Evolutionary conservation across 2,113 vertebrate species (phyloP), one percentile per base, ranked within the genome.

Genomic region (Ochotona princeps): DNA sequence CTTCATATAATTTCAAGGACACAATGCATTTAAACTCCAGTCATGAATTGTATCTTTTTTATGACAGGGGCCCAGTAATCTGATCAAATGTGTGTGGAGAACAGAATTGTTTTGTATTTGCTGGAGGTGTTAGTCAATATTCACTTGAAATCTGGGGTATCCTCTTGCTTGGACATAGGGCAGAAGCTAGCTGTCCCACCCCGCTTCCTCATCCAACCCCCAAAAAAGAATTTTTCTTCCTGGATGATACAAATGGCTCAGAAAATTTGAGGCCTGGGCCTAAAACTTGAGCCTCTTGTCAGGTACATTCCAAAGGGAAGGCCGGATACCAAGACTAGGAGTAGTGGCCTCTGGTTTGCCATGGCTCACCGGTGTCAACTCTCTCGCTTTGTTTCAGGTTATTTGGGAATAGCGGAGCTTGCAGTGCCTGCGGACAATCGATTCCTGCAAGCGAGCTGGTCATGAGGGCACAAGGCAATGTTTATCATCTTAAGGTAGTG

Each of bases 401-500:
- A 99, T 99, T 99, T 97, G 99, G 99, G 85, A 99, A 99, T 97
- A 99, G 99, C 11, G 99, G 99, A 86, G 99, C 99, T 69, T 99
- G 99, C 99, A 99, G 99, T 28, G 99, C 99, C 70, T 99, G 99
- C 75, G 99, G 99, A 97, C 99, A 99, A 98, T 99, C 99, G 82
- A 99, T 99, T 96, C 99, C 99, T 96, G 99, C 99, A 93, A 99
- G 99, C 5, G 99, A 99, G 97, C 98, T 99, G 97, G 99, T 99
- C 98, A 99, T 99, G 99, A 98, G 99, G 98, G 99, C 99, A 67
- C 99, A 99, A 97, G 99, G 99, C 98, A 99, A 99, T 51, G 99
- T 99, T 96, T 99, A 99, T 98, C 99, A 99, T 98, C 99, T 99
- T 98, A 99, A 99, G 99, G 99, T 99, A 98, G 97, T 96, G 30